Evolutionary conservation across 2,797 vertebrate species (phyloP).

Genomic region (Helostoma temminkii): DNA sequence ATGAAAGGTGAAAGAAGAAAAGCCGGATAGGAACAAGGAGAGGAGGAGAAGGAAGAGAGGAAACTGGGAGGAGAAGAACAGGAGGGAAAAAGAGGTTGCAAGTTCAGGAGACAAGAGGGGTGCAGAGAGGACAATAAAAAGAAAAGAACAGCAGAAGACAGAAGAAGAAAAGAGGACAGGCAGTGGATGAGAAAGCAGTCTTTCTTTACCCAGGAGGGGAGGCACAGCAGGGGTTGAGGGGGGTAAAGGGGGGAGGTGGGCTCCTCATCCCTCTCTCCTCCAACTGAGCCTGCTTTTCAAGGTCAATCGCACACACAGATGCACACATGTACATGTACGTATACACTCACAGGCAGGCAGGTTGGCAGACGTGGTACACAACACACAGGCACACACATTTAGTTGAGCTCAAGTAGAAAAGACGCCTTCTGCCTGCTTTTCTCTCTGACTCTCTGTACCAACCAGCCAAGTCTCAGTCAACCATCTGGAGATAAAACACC

Average conservation of each 20-base stretch:
- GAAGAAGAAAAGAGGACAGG: slow-evolving; percentile 2
- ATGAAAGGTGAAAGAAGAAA: background rate
- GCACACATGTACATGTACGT: slow-evolving; percentile 34
- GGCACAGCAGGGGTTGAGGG: slow-evolving; percentile 55
- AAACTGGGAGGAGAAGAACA: background rate
- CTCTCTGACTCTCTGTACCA: slow-evolving; percentile 74
- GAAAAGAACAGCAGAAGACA: slow-evolving; percentile 18
- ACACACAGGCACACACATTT: slow-evolving; percentile 49
- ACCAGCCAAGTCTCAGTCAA: slow-evolving; percentile 77
- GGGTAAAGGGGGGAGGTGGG: slow-evolving; percentile 36
- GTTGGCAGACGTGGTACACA: slow-evolving; percentile 54
- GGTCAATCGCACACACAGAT: slow-evolving; percentile 75
- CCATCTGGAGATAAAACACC: slow-evolving; percentile 76
- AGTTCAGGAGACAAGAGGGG: background rate
- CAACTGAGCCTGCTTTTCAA: slow-evolving; percentile 84
- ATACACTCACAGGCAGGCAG: slow-evolving; percentile 43
- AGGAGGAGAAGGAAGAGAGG: background rate
- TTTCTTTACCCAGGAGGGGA: slow-evolving; percentile 65
- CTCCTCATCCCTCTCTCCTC: slow-evolving; percentile 77
- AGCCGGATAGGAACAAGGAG: background rate
- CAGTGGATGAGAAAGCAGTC: slow-evolving; percentile 67
- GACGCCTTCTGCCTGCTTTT: slow-evolving; percentile 74
- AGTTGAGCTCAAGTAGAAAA: slow-evolving; percentile 73
- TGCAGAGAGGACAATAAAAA: background rate
- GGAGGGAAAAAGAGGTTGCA: background rate